Evolutionary conservation across 1,140 invertebrate species (phyloP), one percentile per base, ranked within the genome.

Genomic region (Panulirus ornatus): DNA sequence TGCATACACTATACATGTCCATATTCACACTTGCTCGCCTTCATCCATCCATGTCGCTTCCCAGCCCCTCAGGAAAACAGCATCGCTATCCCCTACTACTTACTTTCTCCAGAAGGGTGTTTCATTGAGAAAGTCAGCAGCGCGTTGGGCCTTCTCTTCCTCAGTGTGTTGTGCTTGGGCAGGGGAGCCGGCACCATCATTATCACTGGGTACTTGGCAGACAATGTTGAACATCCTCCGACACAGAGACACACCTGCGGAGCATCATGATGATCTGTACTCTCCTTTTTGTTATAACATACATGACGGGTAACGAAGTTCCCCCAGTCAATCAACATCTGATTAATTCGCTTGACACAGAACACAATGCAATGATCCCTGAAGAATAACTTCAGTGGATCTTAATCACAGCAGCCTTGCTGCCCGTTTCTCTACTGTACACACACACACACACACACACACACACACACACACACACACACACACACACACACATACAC

Each of bases 81-180:
- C n/a, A n/a, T n/a, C n/a, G n/a, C n/a, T n/a, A n/a, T n/a, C n/a
- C n/a, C n/a, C n/a, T n/a, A n/a, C 38, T 8, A 81, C 78, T 58
- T 71, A 84, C 82, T 71, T 84, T 27, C 14, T 66, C 82, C 82
- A 84, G 27, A 71, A 71, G 22, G 82, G 82, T 6, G 40, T 34
- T 19, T 84, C 82, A 3, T 71, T 44, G 30, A 84, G 40, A 40
- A 84, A 84, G 36, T 71, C 66, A 1, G 82, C 82, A n/a, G 82
- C 82, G 2, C 14, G 11, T n/a, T 84, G 27, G 22, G 82, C 82
- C 27, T 84, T 42, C 40, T 84, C 47, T 47, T 84, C 82, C 1
- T 34, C 27, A 36, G 8, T 73, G 11, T 19, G 30, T 34, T 34
- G 14, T 36, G 70, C 34, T n/a, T 11, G n/a, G 70, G 27, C 34